Conservation (phyloP, 2,888 invertebrate genomes). For the Bruchidius siliquastri region DNA sequence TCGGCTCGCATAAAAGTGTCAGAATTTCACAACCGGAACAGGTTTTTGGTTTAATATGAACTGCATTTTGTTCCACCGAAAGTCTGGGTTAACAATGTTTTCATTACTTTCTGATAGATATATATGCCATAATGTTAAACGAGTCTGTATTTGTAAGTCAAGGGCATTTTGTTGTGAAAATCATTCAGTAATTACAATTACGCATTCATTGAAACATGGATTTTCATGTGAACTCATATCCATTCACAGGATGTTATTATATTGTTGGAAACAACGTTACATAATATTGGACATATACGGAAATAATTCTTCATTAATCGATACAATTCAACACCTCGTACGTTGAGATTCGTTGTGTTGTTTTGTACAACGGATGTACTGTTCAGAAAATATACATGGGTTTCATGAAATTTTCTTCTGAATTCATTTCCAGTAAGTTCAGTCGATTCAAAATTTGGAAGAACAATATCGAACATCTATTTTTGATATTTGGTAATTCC, state of each 20-base stretch:
- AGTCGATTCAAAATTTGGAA: no score
- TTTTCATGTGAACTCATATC: slow-evolving; percentile 30
- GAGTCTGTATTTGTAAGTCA: slow-evolving; percentile 22
- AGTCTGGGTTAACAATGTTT: slow-evolving; percentile 32
- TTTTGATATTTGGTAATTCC: no score
- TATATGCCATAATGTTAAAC: slow-evolving; percentile 16
- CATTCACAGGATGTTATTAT: slow-evolving; percentile 32
- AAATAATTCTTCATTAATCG: neutral
- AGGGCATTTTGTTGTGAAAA: slow-evolving; percentile 21
- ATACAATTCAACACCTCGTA: neutral
- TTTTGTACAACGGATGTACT: no score
- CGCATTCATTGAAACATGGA: slow-evolving; percentile 21
- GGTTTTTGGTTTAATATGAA: slow-evolving; percentile 15
- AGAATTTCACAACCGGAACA: slow-evolving; percentile 14
- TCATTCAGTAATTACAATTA: slow-evolving; percentile 18
- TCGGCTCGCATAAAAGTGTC: neutral
- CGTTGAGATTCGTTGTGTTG: no score
- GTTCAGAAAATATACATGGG: no score
- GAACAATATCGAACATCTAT: no score
- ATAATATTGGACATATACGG: slow-evolving; percentile 19
- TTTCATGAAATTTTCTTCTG: no score
- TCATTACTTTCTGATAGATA: slow-evolving; percentile 19
- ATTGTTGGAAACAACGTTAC: slow-evolving; percentile 22
- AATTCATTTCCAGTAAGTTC: no score
- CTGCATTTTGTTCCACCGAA: slow-evolving; percentile 13